phyloP scores from a whole-genome alignment of 1,140 invertebrate genomes.

The Saxidomus purpurata region DNA sequence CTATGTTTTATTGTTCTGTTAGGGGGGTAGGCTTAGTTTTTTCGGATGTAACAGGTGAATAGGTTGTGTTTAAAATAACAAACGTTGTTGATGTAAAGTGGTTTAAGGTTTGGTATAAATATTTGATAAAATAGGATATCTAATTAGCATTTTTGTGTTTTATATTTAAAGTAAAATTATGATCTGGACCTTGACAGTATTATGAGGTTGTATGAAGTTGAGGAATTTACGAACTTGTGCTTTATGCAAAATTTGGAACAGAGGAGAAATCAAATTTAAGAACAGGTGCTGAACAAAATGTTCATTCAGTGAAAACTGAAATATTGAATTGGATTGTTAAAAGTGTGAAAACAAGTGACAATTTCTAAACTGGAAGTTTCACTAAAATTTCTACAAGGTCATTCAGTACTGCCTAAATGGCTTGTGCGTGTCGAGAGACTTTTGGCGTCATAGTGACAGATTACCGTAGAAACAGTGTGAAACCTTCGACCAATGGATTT shows the following conservation, averaged over 20 bases:
- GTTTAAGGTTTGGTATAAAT: no score
- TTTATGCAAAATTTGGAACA: no score
- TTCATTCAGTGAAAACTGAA: no score
- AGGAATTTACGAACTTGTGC: no score
- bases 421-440: constrained; percentile 7
- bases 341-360: no score
- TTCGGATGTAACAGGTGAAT: neutral
- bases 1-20: neutral
- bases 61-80: neutral
- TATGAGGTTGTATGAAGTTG: neutral
- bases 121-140: constrained; percentile 2
- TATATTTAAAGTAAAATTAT: neutral
- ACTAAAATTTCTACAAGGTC: neutral
- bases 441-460: constrained; percentile 48
- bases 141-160: neutral
- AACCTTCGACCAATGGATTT: constrained; percentile 76
- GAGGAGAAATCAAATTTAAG: no score
- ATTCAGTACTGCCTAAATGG: constrained; percentile 40
- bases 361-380: neutral
- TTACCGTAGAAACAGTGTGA: constrained; percentile 49
- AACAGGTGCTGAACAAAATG: no score
- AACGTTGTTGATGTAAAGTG: no score
- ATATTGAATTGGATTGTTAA: no score
- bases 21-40: neutral
- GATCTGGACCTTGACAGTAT: neutral